Evolutionary conservation across 2,797 vertebrate species (phyloP).

Genomic region (Ctenosaura bakeri): DNA sequence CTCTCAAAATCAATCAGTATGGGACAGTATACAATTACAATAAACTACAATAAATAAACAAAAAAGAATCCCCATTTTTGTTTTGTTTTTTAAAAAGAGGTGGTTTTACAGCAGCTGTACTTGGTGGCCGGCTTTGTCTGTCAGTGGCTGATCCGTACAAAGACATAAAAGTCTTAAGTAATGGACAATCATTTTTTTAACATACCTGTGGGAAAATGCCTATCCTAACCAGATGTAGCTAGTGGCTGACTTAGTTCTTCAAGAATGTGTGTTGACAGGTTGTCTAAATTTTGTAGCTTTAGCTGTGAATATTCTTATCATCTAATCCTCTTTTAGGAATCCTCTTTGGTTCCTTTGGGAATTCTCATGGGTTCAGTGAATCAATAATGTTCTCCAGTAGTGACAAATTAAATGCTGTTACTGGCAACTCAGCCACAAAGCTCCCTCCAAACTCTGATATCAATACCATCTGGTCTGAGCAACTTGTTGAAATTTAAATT

Average conservation of each 20-base stretch:
- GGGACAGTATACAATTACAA: neutral
- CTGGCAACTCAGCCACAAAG: neutral
- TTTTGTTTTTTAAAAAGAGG: neutral
- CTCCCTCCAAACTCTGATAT: constrained; percentile 19
- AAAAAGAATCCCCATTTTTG: neutral
- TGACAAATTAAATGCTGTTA: accelerated
- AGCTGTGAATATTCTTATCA: constrained; percentile 33
- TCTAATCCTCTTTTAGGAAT: constrained; percentile 38
- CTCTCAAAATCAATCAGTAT: neutral
- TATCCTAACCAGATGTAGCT: neutral
- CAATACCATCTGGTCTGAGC: neutral
- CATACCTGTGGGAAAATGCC: neutral
- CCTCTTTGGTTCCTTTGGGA: neutral
- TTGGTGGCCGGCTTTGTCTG: neutral
- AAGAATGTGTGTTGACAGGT: neutral
- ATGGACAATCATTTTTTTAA: constrained; percentile 18
- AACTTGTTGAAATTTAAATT: constrained; percentile 32
- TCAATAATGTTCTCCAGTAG: neutral
- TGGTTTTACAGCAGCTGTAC: neutral
- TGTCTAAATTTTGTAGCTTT: neutral
- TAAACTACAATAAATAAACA: neutral
- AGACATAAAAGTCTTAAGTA: constrained; percentile 14
- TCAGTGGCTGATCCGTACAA: constrained; percentile 25
- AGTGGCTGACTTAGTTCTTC: neutral
- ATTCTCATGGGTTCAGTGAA: constrained; percentile 20